Percentiles rank a stretch among this genome's conserved stretches.
Conservation (phyloP, 2,888 invertebrate genomes). For the Melieria omissa region DNA sequence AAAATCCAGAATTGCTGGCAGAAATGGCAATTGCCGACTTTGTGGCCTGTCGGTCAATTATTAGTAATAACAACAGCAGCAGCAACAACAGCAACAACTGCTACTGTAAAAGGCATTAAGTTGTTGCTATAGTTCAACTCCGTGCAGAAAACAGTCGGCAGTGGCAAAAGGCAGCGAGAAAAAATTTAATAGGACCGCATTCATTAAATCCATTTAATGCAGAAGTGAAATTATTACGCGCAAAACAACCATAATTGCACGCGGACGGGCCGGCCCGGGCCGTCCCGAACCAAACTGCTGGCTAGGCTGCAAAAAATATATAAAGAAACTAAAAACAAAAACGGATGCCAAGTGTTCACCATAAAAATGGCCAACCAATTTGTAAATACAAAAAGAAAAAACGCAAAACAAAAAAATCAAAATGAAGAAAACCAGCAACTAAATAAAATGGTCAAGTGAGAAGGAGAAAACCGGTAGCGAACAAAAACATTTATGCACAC, state of each 20-base stretch:
- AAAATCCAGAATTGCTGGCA: background rate
- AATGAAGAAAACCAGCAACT: conserved; percentile 19
- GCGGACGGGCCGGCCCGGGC: conserved; percentile 41
- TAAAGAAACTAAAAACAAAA: background rate
- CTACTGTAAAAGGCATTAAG: conserved; percentile 38
- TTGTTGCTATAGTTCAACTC: conserved; percentile 4
- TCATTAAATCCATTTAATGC: conserved; percentile 64
- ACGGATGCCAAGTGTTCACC: conserved; percentile 47
- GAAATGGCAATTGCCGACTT: background rate
- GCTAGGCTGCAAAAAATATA: conserved; percentile 2
- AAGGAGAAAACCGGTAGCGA: conserved; percentile 53
- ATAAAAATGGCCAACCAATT: conserved; percentile 56
- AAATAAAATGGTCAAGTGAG: conserved; percentile 27
- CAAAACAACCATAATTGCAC: conserved; percentile 59
- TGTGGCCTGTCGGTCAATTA: conserved; percentile 31
- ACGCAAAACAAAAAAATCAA: conserved; percentile 14
- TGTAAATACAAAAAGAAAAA: conserved; percentile 42
- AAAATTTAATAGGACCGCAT: conserved; percentile 60
- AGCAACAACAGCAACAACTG: conserved; percentile 38
- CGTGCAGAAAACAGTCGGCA: conserved; percentile 27
- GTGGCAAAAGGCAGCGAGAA: conserved; percentile 26
- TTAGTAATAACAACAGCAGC: conserved; percentile 40
- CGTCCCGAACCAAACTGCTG: conserved; percentile 33
- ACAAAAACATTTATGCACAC: conserved; percentile 27
- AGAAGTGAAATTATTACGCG: conserved; percentile 61